phyloP scores from a whole-genome alignment of 2,113 vertebrate species.

The Xenopus laevis region DNA sequence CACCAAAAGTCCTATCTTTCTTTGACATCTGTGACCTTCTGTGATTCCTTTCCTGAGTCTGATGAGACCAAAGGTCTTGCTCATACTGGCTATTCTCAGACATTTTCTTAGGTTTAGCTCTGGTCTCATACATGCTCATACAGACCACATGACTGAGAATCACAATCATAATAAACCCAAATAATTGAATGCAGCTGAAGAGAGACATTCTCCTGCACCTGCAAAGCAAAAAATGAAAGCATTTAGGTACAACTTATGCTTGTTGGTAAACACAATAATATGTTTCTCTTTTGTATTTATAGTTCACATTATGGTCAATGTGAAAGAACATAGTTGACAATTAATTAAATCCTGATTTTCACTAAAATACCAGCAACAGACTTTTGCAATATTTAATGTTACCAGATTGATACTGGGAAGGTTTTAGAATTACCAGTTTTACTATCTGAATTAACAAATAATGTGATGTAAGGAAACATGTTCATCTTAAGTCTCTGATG shows the following conservation, averaged over 20 bases:
- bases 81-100: constrained; percentile 21
- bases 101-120: constrained; percentile 6
- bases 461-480: no score
- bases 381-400: no score
- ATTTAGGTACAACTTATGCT: background rate
- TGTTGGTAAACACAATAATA: no score
- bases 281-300: no score
- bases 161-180: background rate
- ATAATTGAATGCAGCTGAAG: background rate
- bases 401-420: no score
- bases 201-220: constrained; percentile 5
- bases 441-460: no score
- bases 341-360: no score
- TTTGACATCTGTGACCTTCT: constrained; percentile 4
- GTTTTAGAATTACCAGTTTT: no score
- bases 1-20: constrained; percentile 17
- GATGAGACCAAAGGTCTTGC: constrained; percentile 12
- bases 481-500: no score
- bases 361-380: no score
- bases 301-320: no score
- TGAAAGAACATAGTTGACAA: no score
- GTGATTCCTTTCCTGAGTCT: constrained; percentile 4
- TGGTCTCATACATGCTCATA: background rate
- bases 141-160: constrained; percentile 4
- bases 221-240: background rate